A percentile compares a stretch with the other conserved stretches of the same genome.
Conservation (phyloP, 2,797 vertebrate genomes). For the Sciurus vulgaris region DNA sequence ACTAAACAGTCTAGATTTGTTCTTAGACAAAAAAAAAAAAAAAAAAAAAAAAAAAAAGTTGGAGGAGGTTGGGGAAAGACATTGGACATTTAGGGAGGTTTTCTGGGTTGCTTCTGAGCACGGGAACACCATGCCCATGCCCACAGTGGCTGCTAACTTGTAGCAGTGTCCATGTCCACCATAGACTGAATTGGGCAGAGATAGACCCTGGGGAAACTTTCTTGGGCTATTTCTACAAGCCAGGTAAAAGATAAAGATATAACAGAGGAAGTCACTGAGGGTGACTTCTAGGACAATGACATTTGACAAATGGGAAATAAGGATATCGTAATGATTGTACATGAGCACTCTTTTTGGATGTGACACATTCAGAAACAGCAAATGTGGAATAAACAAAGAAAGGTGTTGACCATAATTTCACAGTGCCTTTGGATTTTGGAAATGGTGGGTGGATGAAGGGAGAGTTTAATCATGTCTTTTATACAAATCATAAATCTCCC, state of each 20-base stretch:
- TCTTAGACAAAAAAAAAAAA: not conserved
- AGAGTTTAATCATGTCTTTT: conserved; percentile 62
- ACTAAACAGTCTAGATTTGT: conserved; percentile 68
- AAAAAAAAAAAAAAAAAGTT: not conserved
- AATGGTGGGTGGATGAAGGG: not conserved
- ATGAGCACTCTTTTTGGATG: not conserved
- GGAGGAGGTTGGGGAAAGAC: not conserved
- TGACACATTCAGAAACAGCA: conserved; percentile 5
- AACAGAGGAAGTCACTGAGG: not conserved
- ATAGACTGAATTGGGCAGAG: not conserved
- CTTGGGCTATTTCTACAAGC: not conserved
- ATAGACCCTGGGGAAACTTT: not conserved
- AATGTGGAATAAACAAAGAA: not conserved
- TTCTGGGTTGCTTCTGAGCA: conserved; percentile 24
- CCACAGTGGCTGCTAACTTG: not conserved
- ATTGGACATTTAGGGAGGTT: not conserved
- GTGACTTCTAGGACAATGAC: not conserved
- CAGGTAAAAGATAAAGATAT: not conserved
- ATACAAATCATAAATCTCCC: conserved; percentile 78
- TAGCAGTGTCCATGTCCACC: too few relatives aligned
- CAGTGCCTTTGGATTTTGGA: conserved; percentile 55
- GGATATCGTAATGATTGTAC: not conserved
- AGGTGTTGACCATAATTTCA: conserved; percentile 1
- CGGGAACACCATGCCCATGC: not conserved
- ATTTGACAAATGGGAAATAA: conserved; percentile 39